phyloP scores from a whole-genome alignment of 2,797 vertebrate species.

The Phalanger gymnotis region DNA sequence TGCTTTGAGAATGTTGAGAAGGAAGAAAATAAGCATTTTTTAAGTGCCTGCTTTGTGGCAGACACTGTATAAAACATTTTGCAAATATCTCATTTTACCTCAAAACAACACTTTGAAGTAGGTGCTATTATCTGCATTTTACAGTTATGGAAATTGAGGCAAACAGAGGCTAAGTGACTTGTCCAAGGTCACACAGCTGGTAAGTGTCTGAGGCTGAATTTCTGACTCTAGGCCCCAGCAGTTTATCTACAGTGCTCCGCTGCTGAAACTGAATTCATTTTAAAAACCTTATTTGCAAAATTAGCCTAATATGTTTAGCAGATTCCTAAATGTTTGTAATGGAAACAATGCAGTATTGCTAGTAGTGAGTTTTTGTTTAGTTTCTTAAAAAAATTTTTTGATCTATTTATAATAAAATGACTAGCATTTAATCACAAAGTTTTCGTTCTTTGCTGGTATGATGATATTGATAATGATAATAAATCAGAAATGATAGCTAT shows the following conservation, averaged over 20 bases:
- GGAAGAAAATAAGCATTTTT: background rate
- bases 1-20: background rate
- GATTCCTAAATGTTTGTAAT: conserved; percentile 35
- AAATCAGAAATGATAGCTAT: background rate
- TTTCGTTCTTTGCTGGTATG: conserved; percentile 43
- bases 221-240: background rate
- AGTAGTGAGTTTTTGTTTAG: background rate
- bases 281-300: conserved; percentile 31
- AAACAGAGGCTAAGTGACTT: background rate
- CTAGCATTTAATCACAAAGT: conserved; percentile 28
- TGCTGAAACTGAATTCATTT: background rate
- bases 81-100: background rate
- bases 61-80: background rate
- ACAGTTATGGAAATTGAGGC: background rate
- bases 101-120: background rate
- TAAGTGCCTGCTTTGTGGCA: background rate
- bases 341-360: background rate
- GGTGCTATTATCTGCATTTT: background rate
- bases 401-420: conserved; percentile 22
- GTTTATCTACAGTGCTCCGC: background rate
- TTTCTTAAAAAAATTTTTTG: background rate
- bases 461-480: background rate
- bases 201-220: background rate
- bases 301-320: conserved; percentile 14
- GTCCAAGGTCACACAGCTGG: background rate